Evolutionary conservation across 2,113 vertebrate genomes (phyloP).

Genomic region (Periophthalmus modestus): DNA sequence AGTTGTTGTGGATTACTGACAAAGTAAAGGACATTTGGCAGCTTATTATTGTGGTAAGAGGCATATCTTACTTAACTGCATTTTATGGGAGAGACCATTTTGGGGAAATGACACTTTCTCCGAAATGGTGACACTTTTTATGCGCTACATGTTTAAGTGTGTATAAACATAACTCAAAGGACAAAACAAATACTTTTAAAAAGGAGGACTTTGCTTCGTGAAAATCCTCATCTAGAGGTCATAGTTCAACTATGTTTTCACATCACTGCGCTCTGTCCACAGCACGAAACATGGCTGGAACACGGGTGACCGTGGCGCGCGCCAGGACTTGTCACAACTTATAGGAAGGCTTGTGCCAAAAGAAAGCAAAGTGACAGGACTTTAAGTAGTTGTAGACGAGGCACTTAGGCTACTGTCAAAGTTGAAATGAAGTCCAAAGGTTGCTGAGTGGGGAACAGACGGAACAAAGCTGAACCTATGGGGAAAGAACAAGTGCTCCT

Average conservation of each 20-base stretch:
- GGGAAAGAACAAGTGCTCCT: constrained; percentile 53
- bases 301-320: constrained; percentile 23
- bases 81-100: background rate
- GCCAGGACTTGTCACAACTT: constrained; percentile 24
- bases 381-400: constrained; percentile 13
- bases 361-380: constrained; percentile 13
- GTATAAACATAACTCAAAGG: background rate
- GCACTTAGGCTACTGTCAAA: constrained; percentile 30
- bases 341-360: constrained; percentile 15
- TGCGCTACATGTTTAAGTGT: background rate
- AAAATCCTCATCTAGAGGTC: constrained; percentile 30
- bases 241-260: constrained; percentile 40
- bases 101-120: background rate
- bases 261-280: constrained; percentile 24
- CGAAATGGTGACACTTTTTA: background rate
- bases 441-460: constrained; percentile 45
- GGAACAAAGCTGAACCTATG: constrained; percentile 34
- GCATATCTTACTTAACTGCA: constrained; percentile 24
- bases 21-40: constrained; percentile 70
- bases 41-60: constrained; percentile 78
- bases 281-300: constrained; percentile 18
- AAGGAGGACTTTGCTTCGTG: constrained; percentile 4
- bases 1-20: constrained; percentile 80
- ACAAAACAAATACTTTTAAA: background rate
- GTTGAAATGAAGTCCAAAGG: constrained; percentile 65